These are phyloP conservation scores for Epirrhoe alternata DNA, from an alignment of 2,888 invertebrate species.

Conservation along the genomic window DNA sequence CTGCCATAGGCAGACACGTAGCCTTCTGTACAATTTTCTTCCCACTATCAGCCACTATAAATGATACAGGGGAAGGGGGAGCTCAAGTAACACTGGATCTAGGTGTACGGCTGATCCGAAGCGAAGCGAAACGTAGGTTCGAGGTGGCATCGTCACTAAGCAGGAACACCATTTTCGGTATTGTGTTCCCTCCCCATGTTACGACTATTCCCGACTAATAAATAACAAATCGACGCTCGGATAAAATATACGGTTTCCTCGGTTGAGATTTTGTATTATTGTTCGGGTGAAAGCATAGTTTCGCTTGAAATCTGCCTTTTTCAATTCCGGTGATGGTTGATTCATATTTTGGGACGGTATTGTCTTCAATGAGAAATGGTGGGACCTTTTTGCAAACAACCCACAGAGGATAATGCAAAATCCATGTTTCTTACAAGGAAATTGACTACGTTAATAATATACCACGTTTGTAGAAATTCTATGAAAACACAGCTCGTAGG, in stretches of 20 bases:
- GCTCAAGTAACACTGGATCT: slow-evolving; percentile 63
- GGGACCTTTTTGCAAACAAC: slow-evolving; percentile 11
- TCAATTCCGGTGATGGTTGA: slow-evolving; percentile 56
- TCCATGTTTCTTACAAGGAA: slow-evolving; percentile 8
- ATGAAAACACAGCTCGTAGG: slow-evolving; percentile 40
- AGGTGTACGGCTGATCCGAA: slow-evolving; percentile 60
- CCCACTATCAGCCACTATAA: slow-evolving; percentile 51
- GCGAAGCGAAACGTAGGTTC: slow-evolving; percentile 70
- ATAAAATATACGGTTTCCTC: slow-evolving; percentile 80
- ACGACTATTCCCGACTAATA: slow-evolving; percentile 83
- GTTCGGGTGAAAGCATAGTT: slow-evolving; percentile 62
- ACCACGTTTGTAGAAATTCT: background rate
- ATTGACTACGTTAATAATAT: background rate
- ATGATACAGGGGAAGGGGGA: slow-evolving; percentile 59
- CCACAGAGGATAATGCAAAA: slow-evolving; percentile 3
- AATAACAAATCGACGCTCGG: slow-evolving; percentile 84
- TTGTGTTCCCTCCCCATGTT: slow-evolving; percentile 78
- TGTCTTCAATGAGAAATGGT: slow-evolving; percentile 37
- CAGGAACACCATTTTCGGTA: slow-evolving; percentile 80
- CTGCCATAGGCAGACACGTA: slow-evolving; percentile 64
- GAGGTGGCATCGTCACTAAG: slow-evolving; percentile 78
- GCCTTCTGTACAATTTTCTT: slow-evolving; percentile 56
- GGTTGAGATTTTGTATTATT: slow-evolving; percentile 70
- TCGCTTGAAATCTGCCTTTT: slow-evolving; percentile 61
- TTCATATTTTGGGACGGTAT: slow-evolving; percentile 46